Evolutionary conservation across 2,797 vertebrate genomes (phyloP).

Genomic region (Gallinago stenura): DNA sequence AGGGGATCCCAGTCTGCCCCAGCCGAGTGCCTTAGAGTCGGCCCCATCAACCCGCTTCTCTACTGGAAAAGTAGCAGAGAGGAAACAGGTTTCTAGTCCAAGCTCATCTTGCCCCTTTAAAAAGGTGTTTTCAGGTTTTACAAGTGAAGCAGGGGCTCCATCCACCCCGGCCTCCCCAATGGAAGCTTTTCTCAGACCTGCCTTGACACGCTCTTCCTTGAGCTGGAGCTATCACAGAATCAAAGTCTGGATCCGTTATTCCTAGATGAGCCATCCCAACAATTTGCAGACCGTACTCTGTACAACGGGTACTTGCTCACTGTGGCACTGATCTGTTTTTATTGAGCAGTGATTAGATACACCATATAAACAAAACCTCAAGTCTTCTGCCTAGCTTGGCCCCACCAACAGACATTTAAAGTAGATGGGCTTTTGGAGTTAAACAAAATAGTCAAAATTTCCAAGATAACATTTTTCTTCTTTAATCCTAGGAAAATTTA

Average conservation of each 20-base stretch:
- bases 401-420: background rate
- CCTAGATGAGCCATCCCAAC: background rate
- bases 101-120: background rate
- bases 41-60: background rate
- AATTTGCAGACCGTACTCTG: background rate
- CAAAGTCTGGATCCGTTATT: background rate
- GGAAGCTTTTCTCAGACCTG: background rate
- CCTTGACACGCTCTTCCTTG: background rate
- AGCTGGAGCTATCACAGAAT: background rate
- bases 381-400: background rate
- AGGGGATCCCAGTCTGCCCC: background rate
- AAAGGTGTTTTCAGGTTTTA: background rate
- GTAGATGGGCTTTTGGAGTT: background rate
- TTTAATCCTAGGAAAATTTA: background rate
- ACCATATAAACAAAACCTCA: background rate
- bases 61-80: background rate
- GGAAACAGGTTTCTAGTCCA: background rate
- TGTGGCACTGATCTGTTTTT: background rate
- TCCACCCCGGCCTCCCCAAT: background rate
- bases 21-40: accelerated
- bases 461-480: background rate
- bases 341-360: background rate
- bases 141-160: background rate
- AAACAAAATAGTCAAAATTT: background rate
- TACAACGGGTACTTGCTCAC: background rate